Conservation (phyloP, 1,140 invertebrate species). For the Drosophila subpulchrella region DNA sequence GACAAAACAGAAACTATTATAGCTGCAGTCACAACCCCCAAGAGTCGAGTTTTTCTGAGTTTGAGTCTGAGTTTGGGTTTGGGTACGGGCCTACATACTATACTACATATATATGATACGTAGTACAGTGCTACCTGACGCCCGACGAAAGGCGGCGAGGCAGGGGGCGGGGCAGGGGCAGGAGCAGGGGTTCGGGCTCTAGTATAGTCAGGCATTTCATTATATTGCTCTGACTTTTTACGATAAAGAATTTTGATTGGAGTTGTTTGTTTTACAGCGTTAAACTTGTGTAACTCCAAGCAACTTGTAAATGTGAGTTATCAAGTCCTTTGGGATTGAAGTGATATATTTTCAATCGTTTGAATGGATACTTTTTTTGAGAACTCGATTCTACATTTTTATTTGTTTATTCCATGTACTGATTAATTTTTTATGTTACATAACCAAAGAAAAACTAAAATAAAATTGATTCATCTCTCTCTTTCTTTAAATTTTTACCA, state of each 20-base stretch:
- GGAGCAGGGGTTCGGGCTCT: background rate
- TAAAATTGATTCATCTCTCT: slow-evolving; percentile 57
- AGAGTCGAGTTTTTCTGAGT: slow-evolving; percentile 28
- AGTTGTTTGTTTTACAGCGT: slow-evolving; percentile 6
- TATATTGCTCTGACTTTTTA: background rate
- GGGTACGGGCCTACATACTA: slow-evolving; percentile 10
- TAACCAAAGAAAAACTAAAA: slow-evolving; percentile 22
- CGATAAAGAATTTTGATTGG: slow-evolving; percentile 17
- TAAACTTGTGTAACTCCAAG: background rate
- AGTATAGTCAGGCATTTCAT: background rate
- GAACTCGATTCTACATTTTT: too few relatives aligned
- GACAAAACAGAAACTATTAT: slow-evolving; percentile 64
- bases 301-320: background rate
- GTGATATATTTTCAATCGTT: too few relatives aligned
- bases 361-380: too few relatives aligned
- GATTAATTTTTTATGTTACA: background rate
- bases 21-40: slow-evolving; percentile 32
- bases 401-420: background rate
- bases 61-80: slow-evolving; percentile 6
- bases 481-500: background rate
- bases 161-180: background rate
- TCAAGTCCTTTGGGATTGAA: background rate
- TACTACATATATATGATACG: slow-evolving; percentile 2
- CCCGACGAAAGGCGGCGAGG: slow-evolving; percentile 1
- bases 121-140: slow-evolving; percentile 48